These are phyloP conservation scores for Eurytoma adleriae DNA, from an alignment of 2,888 invertebrate genomes.

Conservation along the genomic window DNA sequence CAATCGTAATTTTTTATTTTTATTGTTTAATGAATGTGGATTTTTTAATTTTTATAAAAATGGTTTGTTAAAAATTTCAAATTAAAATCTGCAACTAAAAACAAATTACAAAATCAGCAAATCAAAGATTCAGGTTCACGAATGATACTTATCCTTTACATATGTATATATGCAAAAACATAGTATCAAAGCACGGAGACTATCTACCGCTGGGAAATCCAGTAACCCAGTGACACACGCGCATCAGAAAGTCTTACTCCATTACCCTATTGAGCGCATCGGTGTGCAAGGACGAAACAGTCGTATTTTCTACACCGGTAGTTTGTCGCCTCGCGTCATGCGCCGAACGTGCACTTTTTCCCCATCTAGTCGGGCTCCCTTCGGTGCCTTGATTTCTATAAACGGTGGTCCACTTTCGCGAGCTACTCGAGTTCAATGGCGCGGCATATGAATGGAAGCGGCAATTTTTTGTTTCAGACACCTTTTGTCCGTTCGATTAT, in stretches of 20 bases:
- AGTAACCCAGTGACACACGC: conserved; percentile 65
- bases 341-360: conserved; percentile 14
- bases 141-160: not conserved
- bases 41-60: too few relatives aligned
- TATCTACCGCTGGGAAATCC: conserved; percentile 52
- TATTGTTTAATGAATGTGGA: too few relatives aligned
- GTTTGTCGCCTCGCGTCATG: conserved; percentile 15
- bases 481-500: conserved; percentile 26
- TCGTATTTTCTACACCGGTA: conserved; percentile 8
- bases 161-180: not conserved
- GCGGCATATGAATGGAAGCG: not conserved
- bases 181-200: not conserved
- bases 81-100: too few relatives aligned
- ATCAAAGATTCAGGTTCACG: too few relatives aligned
- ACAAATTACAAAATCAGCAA: too few relatives aligned
- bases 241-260: conserved; percentile 41
- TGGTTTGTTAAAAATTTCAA: too few relatives aligned
- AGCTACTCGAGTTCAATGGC: not conserved
- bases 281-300: not conserved
- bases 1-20: too few relatives aligned
- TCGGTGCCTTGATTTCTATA: conserved; percentile 33
- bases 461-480: conserved; percentile 13
- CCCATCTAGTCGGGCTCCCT: not conserved
- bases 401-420: conserved; percentile 49
- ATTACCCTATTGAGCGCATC: conserved; percentile 22